Base-by-base conservation (phyloP, 2,797 vertebrate genomes). In the Clarias platycephalus region DNA sequence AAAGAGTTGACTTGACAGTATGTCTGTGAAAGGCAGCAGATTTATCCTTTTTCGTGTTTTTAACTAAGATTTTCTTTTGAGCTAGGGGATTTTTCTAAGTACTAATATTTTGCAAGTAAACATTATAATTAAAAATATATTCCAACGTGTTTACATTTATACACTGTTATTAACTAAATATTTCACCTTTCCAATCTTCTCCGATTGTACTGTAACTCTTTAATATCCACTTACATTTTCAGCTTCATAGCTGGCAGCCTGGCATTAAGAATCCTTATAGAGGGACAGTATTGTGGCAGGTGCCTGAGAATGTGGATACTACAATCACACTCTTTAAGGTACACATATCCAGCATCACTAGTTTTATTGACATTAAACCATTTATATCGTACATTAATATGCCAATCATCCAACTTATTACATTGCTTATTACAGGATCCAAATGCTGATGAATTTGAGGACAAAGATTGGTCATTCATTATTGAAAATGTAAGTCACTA, bases 391-490 rank as follows among this genome's bases (percentile, higher is more conserved):
- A 28, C 15, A 28, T 37, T 57, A 60, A 60, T 64, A 24, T 79
- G 44, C 10, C 28, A 77, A 8, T 81, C 10, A 28, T 28, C n/a
- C 53, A 71, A 67, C 10, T 49, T 58, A 66, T 49, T 49, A 49
- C 4, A 57, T 28, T 28, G 49, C 68, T 0, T 87, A 74, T 67
- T 37, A 55, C 60, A 98, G 97, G 97, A 97, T 77, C 94, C 96
- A 0, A 93, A 95, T 0, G 94, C 96, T 74, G 96, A 97, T 64
- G 96, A 96, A 86, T 98, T 96, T 90, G 97, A 98, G 82, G 96
- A 97, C 91, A 98, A 98, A 89, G 96, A 97, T 5, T 98, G 97
- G 97, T 97, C 95, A 0, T 96, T 98, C 82, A 90, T 97, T 75
- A 94, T 98, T 85, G 97, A 98, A 90, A 97, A 95, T 85, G 97